Percentiles rank a stretch among this genome's conserved stretches.
Conservation (phyloP, 1,140 invertebrate species). For the Orius insidiosus region DNA sequence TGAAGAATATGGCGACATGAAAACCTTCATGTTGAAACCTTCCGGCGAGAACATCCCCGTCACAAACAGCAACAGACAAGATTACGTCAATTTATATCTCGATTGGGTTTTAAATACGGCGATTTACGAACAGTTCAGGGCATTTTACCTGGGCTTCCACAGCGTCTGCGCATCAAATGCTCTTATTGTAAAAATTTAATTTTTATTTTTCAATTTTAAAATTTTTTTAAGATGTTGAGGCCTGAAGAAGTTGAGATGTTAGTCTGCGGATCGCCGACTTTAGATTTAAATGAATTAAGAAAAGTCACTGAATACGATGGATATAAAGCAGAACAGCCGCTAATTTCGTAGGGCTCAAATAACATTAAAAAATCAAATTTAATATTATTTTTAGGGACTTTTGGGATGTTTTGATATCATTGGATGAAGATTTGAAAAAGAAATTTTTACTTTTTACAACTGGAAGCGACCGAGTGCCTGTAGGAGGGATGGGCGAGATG, state of each 20-base stretch:
- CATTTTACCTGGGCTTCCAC: constrained; percentile 51
- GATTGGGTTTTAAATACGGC: constrained; percentile 46
- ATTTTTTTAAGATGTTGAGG: constrained; percentile 36
- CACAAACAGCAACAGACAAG: constrained; percentile 35
- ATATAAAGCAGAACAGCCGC: constrained; percentile 34
- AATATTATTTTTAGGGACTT: constrained; percentile 32
- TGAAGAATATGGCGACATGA: constrained; percentile 37
- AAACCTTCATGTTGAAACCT: constrained; percentile 37
- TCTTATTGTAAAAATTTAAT: constrained; percentile 33
- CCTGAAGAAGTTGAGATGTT: constrained; percentile 53
- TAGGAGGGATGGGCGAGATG: constrained; percentile 49
- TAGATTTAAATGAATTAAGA: constrained; percentile 40
- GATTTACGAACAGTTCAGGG: constrained; percentile 44
- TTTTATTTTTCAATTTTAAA: background rate
- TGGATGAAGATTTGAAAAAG: constrained; percentile 38
- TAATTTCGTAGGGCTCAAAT: constrained; percentile 34
- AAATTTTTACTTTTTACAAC: constrained; percentile 45
- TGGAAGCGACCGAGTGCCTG: constrained; percentile 45
- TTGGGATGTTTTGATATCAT: constrained; percentile 38
- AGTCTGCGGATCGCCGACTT: constrained; percentile 42
- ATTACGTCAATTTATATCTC: constrained; percentile 44
- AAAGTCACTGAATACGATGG: constrained; percentile 50
- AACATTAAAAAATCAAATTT: background rate
- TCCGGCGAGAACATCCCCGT: constrained; percentile 36
- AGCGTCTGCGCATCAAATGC: constrained; percentile 52